These are phyloP conservation scores for Lepus timidus DNA, from an alignment of 2,113 vertebrate genomes.

Conservation along the genomic window DNA sequence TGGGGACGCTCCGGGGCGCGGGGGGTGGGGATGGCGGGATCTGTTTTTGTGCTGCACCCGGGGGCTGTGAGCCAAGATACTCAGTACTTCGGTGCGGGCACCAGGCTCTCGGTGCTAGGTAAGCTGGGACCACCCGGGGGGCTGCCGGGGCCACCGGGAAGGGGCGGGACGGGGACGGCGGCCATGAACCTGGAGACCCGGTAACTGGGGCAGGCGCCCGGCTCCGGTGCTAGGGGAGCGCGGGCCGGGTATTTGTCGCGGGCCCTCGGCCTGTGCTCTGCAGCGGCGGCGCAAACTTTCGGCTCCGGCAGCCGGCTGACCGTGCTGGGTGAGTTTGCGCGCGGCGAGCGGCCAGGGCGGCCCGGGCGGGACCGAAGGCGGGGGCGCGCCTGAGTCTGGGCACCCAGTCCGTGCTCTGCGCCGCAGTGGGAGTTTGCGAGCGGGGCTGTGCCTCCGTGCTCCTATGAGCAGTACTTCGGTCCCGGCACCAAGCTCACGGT, in stretches of 20 bases:
- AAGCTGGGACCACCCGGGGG: not conserved
- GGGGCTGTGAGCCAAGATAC: slow-evolving; percentile 59
- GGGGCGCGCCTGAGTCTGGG: not conserved
- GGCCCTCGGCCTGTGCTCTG: not conserved
- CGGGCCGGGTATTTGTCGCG: slow-evolving; percentile 9
- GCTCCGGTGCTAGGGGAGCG: slow-evolving; percentile 78
- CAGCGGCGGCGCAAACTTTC: not conserved
- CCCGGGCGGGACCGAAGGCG: too few species aligned
- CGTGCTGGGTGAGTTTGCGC: slow-evolving; percentile 64
- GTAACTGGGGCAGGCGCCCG: slow-evolving; percentile 69
- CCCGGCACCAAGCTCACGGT: slow-evolving; percentile 41
- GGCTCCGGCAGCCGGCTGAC: slow-evolving; percentile 61
- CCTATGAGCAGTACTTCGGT: slow-evolving; percentile 42
- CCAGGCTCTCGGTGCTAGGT: slow-evolving; percentile 75
- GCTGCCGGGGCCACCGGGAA: fast-evolving
- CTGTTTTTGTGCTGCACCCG: not conserved
- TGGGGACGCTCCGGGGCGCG: fast-evolving
- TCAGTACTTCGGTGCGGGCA: slow-evolving; percentile 69
- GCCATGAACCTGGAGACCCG: slow-evolving; percentile 1
- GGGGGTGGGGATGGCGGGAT: not conserved
- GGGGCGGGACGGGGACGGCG: not conserved
- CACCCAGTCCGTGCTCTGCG: fast-evolving
- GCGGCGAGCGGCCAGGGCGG: too few species aligned
- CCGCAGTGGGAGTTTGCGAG: slow-evolving; percentile 13
- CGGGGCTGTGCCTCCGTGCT: slow-evolving; percentile 42